A percentile compares a stretch with the other conserved stretches of the same genome.
These are phyloP conservation scores for Oxycera nigricornis DNA, from an alignment of 2,888 invertebrate species.

Conservation along the genomic window DNA sequence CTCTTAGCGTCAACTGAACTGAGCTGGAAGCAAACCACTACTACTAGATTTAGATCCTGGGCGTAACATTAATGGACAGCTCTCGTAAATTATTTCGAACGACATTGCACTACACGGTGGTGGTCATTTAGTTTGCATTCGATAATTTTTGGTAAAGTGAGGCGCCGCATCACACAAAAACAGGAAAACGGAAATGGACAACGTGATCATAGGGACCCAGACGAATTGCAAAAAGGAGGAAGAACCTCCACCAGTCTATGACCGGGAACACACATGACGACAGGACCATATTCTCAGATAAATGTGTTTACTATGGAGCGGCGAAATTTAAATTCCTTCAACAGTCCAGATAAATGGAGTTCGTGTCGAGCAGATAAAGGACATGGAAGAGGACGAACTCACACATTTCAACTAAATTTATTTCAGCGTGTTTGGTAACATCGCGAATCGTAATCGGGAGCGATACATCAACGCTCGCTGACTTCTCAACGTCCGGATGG, in stretches of 20 bases:
- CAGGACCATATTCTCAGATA: slow-evolving; percentile 5
- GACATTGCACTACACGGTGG: slow-evolving; percentile 38
- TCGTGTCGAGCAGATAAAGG: slow-evolving; percentile 16
- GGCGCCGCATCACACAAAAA: slow-evolving; percentile 24
- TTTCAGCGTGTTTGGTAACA: slow-evolving; percentile 14
- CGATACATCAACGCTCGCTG: slow-evolving; percentile 10
- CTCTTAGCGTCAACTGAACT: no score
- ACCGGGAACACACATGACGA: not conserved
- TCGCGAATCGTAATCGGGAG: slow-evolving; percentile 29
- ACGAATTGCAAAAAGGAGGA: not conserved
- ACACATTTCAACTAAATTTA: slow-evolving; percentile 25
- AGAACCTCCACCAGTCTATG: not conserved
- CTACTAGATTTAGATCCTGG: slow-evolving; percentile 34
- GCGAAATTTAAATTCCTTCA: slow-evolving; percentile 33
- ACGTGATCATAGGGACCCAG: slow-evolving; percentile 1
- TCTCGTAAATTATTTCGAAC: slow-evolving; percentile 43
- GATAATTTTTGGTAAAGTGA: slow-evolving; percentile 31
- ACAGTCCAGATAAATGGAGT: slow-evolving; percentile 19
- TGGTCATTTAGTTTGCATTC: slow-evolving; percentile 43
- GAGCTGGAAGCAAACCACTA: not conserved
- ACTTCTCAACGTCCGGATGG: slow-evolving; percentile 7
- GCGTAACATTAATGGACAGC: slow-evolving; percentile 39
- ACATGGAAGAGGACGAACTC: slow-evolving; percentile 32
- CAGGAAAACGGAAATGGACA: slow-evolving; percentile 31
- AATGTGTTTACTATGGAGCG: not conserved